These are phyloP conservation scores for Myopa tessellatipennis DNA, from an alignment of 2,888 invertebrate species.

Conservation along the genomic window DNA sequence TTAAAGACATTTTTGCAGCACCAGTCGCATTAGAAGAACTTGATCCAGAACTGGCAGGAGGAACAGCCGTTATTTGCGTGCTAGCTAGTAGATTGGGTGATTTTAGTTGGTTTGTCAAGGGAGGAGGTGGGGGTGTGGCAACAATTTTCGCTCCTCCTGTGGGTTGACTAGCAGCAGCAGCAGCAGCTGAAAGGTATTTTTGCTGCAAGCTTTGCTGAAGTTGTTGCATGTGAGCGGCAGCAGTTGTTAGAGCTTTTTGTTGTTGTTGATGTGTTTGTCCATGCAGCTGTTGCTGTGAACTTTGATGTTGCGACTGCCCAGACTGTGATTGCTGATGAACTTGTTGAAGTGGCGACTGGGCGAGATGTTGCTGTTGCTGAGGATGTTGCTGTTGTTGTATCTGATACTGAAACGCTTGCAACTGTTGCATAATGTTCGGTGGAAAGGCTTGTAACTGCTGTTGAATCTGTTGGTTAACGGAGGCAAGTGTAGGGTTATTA, in stretches of 20 bases:
- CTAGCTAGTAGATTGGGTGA: conserved; percentile 56
- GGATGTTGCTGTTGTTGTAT: conserved; percentile 69
- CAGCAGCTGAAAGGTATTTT: conserved; percentile 54
- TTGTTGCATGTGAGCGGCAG: conserved; percentile 50
- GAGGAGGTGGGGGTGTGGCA: conserved; percentile 50
- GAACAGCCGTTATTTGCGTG: conserved; percentile 56
- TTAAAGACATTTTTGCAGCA: conserved; percentile 19
- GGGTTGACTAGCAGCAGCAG: conserved; percentile 47
- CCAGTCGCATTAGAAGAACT: conserved; percentile 29
- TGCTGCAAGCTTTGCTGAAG: conserved; percentile 50
- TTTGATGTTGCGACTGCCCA: conserved; percentile 41
- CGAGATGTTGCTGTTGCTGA: conserved; percentile 55
- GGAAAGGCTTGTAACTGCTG: conserved; percentile 58
- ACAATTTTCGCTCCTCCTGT: conserved; percentile 44
- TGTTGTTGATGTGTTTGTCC: conserved; percentile 54
- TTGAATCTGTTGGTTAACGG: conserved; percentile 55
- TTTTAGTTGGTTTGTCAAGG: conserved; percentile 53
- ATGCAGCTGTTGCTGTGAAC: conserved; percentile 53
- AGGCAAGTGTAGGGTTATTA: conserved; percentile 50
- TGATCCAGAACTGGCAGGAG: conserved; percentile 39
- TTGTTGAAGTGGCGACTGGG: conserved; percentile 51
- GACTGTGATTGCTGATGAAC: conserved; percentile 51
- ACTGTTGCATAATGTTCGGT: conserved; percentile 58
- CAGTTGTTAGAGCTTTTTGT: conserved; percentile 48
- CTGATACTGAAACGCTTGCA: conserved; percentile 59